A percentile compares a stretch with the other conserved stretches of the same genome.
These are phyloP conservation scores for Columba janthina DNA, from an alignment of 2,113 vertebrate genomes.

Conservation along the genomic window DNA sequence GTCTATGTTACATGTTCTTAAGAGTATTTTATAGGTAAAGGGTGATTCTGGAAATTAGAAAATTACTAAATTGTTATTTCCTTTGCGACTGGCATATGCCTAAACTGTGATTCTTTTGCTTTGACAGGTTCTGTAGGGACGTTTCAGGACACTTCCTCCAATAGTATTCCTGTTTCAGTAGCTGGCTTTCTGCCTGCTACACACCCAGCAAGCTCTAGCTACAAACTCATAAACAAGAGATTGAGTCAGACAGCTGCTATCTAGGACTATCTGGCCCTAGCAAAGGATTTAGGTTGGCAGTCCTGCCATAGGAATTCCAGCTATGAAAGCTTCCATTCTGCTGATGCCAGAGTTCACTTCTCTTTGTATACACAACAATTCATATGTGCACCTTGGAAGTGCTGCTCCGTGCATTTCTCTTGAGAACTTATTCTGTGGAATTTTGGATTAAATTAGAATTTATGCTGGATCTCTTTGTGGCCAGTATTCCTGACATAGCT, in stretches of 20 bases:
- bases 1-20: background rate
- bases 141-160: background rate
- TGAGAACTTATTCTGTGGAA: background rate
- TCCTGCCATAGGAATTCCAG: background rate
- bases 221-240: background rate
- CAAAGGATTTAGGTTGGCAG: slow-evolving; percentile 1
- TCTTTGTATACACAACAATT: slow-evolving; percentile 31
- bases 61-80: background rate
- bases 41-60: background rate
- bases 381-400: background rate
- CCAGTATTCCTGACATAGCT: background rate
- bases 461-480: background rate
- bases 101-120: background rate
- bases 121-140: background rate
- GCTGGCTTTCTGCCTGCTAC: background rate
- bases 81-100: background rate
- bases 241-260: background rate
- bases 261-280: background rate
- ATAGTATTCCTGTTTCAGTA: background rate
- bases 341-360: slow-evolving; percentile 20
- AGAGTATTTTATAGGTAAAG: background rate
- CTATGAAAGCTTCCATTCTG: slow-evolving; percentile 37
- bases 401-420: background rate
- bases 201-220: background rate
- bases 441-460: slow-evolving; percentile 29